Evolutionary conservation across 2,888 invertebrate species (phyloP), one percentile per base, ranked within the genome.

Genomic region (Pterostichus madidus): DNA sequence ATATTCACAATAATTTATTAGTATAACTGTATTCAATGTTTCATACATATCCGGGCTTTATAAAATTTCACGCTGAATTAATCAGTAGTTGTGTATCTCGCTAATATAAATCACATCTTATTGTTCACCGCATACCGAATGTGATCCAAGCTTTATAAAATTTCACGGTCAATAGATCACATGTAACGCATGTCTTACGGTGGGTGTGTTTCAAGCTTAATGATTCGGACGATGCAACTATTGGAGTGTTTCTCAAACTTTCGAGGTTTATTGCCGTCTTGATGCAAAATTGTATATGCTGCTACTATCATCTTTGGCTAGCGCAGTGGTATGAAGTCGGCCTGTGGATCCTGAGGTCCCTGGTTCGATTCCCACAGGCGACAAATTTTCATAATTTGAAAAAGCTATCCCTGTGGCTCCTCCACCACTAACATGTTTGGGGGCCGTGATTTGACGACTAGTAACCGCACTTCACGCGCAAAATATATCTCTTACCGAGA

Each of bases 111-210:
- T 64, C 64, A 64, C 32, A 13, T 64, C 32, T 64, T 64, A 64
- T 64, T 64, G 64, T 59, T 24, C 31, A 32, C 32, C 35, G 64
- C 64, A 32, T 32, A 64, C 10, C 35, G 6, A 64, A 64, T 64
- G 64, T 64, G 35, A 32, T 13, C 35, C 64, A 35, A 32, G 32
- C 64, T 64, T 61, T 64, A 64, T 35, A n/a, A 24, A 24, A 64
- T 64, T 64, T 64, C 64, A 64, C 64, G 64, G 64, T 64, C 35
- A 64, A 64, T 64, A 64, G 64, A 64, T 64, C 39, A 64, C 64
- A 32, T 31, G 64, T 13, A 32, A 35, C 10, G 64, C 35, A 64
- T 64, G 32, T 64, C 64, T 64, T 64, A 13, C 35, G 61, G 61
- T 61, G 31, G 61, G 61, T 61, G 61, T 64, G 64, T 39, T 64